Evolutionary conservation across 2,888 invertebrate genomes (phyloP), one percentile per base, ranked within the genome.

Genomic region (Zhengitettix transpicula): DNA sequence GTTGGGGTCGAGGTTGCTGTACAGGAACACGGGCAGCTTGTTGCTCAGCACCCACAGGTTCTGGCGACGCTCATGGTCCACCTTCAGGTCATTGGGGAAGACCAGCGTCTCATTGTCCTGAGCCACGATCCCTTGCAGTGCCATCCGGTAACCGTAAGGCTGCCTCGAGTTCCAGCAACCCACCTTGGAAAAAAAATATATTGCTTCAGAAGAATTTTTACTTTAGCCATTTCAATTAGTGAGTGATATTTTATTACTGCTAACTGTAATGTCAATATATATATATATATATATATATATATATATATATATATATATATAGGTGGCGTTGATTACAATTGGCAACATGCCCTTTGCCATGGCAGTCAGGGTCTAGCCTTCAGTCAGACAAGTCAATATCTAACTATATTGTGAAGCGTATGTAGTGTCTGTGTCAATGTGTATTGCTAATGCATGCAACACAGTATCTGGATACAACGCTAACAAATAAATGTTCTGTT

Each of bases 81-180:
- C 76, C 71, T 85, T 85, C 53, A 90, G 71, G 68, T 90, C 90
- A 67, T 90, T 90, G 0, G 90, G 89, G 69, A 89, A 90, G 15
- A 87, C 75, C 63, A 90, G 73, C 0, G 84, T 81, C 11, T 79
- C 78, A 3, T 77, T 72, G 71, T 82, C 81, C 47, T 74, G 71
- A 0, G 83, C 85, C 1, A 87, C 77, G 1, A 84, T 72, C 0
- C 81, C 85, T 17, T 61, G 60, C 11, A 61, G 58, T 12, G 59
- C 0, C 76, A 76, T 0, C 82, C 42, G 52, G 54, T 61, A 61
- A 1, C 62, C 63, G 28, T 58, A 58, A 5, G 63, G 64, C 42
- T 61, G 58, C n/a, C 59, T 59, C 9, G 64, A 83, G 67, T 90
- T 84, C 90, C 90, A 90, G 68, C 90, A 90, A 53, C 62, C 84